phyloP scores from a whole-genome alignment of 2,797 vertebrate genomes.

The Yasuhikotakia modesta region DNA sequence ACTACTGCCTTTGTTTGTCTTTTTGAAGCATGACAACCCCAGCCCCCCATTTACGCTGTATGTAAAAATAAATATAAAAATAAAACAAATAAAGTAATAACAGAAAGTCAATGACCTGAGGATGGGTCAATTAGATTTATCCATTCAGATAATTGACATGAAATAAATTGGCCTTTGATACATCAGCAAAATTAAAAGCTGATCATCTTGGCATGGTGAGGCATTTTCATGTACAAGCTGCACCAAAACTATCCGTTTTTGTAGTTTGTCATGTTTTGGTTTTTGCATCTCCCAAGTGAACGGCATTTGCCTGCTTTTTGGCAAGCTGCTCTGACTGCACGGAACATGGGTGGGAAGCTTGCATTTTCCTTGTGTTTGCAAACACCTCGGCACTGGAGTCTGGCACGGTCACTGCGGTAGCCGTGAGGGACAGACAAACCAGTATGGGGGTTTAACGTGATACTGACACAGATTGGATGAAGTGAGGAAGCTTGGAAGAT shows the following conservation, averaged over 20 bases:
- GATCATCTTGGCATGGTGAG: background rate
- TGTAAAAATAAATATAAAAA: background rate
- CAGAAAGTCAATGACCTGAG: no score
- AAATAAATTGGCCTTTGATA: background rate
- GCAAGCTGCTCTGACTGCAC: constrained; percentile 23
- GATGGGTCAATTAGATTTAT: no score
- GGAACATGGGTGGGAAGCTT: constrained; percentile 16
- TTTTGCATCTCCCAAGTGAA: constrained; percentile 15
- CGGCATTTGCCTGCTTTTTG: constrained; percentile 34
- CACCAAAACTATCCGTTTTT: background rate
- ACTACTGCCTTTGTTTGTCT: background rate
- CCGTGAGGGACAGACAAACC: constrained; percentile 35
- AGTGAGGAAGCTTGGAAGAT: constrained; percentile 34
- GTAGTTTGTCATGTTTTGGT: constrained; percentile 35
- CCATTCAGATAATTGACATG: no score
- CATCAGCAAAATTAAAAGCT: background rate
- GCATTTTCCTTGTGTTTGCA: constrained; percentile 71
- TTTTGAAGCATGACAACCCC: background rate
- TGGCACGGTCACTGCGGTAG: constrained; percentile 29
- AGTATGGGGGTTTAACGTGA: constrained; percentile 39
- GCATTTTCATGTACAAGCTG: background rate
- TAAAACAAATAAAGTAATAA: no score
- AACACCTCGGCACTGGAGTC: constrained; percentile 66
- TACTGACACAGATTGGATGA: constrained; percentile 42
- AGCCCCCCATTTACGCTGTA: background rate